Evolutionary conservation across 2,113 vertebrate species (phyloP), one percentile per base, ranked within the genome.

Genomic region (Eidolon helvum): DNA sequence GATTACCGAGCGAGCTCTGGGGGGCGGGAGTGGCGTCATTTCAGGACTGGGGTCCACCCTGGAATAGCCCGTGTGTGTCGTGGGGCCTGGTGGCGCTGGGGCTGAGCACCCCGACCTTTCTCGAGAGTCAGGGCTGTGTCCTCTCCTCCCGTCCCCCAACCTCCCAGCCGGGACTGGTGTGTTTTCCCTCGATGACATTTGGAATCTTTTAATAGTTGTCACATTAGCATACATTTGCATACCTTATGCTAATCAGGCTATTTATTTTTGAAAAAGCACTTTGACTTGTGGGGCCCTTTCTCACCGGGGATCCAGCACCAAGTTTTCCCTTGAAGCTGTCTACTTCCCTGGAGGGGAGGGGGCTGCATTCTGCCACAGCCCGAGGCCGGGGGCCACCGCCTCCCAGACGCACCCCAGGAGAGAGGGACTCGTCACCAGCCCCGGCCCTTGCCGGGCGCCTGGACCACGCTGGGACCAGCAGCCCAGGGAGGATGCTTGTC

Each of bases 151-250:
- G 5, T 19, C n/a, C 50, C 84, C 95, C 82, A 21, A 9, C 40
- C 40, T 50, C 72, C 74, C 93, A 75, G 82, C 86, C 82, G 40
- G 14, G 89, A 89, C 91, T 24, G 11, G 65, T 92, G 92, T 97
- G 97, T 97, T 98, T 98, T 98, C 97, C 97, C 97, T 98, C 77
- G 94, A 97, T 97, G 97, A 97, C 97, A 98, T 97, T 98, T 98
- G 94, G 96, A 97, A 93, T 97, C 97, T 98, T 98, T 98, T 98
- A 97, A 98, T 97, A 98, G 97, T 97, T 96, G 97, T 97, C 96
- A 96, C 95, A 98, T 98, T 98, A 97, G 96, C 97, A 98, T 97
- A 95, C 16, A 98, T 98, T 97, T 98, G 96, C 97, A 98, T 98
- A 95, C 16, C 14, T 96, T 97, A 98, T 98, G 97, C 95, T 97